Evolutionary conservation across 2,888 invertebrate species (phyloP), one percentile per base, ranked within the genome.

Genomic region (Cephus nigrinus): DNA sequence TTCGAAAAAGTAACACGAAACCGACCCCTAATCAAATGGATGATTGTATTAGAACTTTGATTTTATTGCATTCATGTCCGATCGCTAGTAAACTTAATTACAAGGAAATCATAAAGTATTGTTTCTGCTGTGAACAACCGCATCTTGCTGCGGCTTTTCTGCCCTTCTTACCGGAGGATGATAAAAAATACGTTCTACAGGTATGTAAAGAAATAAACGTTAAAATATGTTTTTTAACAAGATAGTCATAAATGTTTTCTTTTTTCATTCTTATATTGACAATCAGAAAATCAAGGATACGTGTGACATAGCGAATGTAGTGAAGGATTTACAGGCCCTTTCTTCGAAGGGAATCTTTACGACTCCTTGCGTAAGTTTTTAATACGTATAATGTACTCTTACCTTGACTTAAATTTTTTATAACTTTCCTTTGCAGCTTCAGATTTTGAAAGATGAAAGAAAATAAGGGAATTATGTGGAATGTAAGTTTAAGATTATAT

Each of bases 61-160:
- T 86, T 78, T 77, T 88, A 31, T 79, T 90, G 30, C 85, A 90
- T 80, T 83, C 85, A 4, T 90, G 90, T 80, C 89, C 90, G 15
- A 80, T 90, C 23, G 72, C 85, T 40, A 81, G 83, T 11, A 84
- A 87, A 80, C 81, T 90, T 71, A 76, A 83, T 68, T 88, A 90
- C 11, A 77, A 76, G 11, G 80, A 84, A 31, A 79, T 87, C 4
- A 79, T 90, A 4, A 77, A 79, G 36, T 83, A 82, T 73, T 89
- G 87, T 69, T 84, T 90, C 34, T 82, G 84, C 23, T 85, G 83
- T 4, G 79, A 84, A 76, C 86, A 86, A 36, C 78, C 82, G n/a
- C 86, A 87, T 80, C 84, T 90, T 36, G 88, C 88, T 35, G 87
- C 84, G 34, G 87, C 86, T 12, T 79, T 90, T 75, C 55, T 90